Evolutionary conservation across 1,140 invertebrate genomes (phyloP), one percentile per base, ranked within the genome.

Genomic region (Brachionus rubens): DNA sequence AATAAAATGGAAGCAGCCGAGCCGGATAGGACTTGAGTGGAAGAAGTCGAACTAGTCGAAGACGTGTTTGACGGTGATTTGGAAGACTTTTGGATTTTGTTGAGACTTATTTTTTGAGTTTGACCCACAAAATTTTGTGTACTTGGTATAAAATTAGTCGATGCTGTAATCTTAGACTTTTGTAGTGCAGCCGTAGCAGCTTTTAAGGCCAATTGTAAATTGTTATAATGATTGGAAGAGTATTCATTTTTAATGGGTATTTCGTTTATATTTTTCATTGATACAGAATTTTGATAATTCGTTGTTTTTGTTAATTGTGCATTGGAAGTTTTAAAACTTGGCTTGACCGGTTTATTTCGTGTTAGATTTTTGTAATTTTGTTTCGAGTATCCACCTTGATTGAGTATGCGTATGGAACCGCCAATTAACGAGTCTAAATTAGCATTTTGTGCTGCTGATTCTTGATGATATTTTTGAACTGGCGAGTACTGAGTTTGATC

Each of bases 151-250:
- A 21, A 54, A 41, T 72, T 72, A 12, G 46, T 40, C 2, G 68
- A 48, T n/a, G 59, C 59, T 19, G 59, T 65, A 14, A 65, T 65
- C 43, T 65, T 65, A 12, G 59, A 65, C 28, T 65, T 46, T 26
- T 72, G 46, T 33, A 72, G 24, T 19, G 68, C 68, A 12, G 46
- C 68, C n/a, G 46, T 72, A 30, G 68, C 68, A n/a, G 68, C 68
- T 30, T 33, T 72, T 0, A 72, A 48, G 6, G 68, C 68, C 46
- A 72, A 50, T 41, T 72, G 68, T 16, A 72, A 21, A 72, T 72
- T 70, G 40, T 70, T 70, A 46, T 48, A 70, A 33, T 70, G 65
- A 33, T 50, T 48, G 4, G 30, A 41, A 1, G 59, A 26, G 24
- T 14, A 43, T 7, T 65, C 59, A 24, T 43, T 36, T 43, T 65